Conservation (phyloP, 1,140 invertebrate species). For the Aethina tumida region DNA sequence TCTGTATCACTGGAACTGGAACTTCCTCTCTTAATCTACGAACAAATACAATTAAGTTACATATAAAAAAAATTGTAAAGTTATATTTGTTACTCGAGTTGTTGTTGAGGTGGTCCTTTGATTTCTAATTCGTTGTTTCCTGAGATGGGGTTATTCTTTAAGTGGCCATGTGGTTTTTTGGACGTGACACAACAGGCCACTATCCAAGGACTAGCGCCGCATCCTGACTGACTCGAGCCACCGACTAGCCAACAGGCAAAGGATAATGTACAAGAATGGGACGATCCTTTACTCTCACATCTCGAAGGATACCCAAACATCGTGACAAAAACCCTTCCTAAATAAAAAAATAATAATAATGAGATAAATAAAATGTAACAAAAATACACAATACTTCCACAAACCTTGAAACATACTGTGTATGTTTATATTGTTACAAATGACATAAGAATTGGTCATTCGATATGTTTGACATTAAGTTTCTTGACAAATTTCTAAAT, state of each 20-base stretch:
- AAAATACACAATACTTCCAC: neutral
- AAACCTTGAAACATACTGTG: neutral
- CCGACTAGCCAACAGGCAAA: slow-evolving; percentile 62
- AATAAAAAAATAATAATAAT: slow-evolving; percentile 4
- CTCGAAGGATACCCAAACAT: slow-evolving; percentile 49
- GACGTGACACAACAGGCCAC: slow-evolving; percentile 54
- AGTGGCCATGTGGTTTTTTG: slow-evolving; percentile 7
- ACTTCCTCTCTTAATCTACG: slow-evolving; percentile 15
- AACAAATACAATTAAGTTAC: slow-evolving; percentile 10
- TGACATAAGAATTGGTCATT: neutral
- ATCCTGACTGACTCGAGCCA: slow-evolving; percentile 49
- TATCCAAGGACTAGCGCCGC: slow-evolving; percentile 52
- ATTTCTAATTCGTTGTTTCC: no score
- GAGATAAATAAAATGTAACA: neutral
- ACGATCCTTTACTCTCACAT: slow-evolving; percentile 44
- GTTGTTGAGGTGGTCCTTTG: no score
- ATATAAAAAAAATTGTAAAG: no score
- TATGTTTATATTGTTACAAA: neutral
- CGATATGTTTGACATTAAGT: neutral
- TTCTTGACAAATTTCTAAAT: no score
- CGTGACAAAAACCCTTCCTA: slow-evolving; percentile 43
- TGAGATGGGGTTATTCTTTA: no score
- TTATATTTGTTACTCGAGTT: no score
- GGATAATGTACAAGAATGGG: slow-evolving; percentile 53
- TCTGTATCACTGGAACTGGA: slow-evolving; percentile 13